Evolutionary conservation across 2,888 invertebrate genomes (phyloP).

Genomic region (Lycocerus yunnanus): DNA sequence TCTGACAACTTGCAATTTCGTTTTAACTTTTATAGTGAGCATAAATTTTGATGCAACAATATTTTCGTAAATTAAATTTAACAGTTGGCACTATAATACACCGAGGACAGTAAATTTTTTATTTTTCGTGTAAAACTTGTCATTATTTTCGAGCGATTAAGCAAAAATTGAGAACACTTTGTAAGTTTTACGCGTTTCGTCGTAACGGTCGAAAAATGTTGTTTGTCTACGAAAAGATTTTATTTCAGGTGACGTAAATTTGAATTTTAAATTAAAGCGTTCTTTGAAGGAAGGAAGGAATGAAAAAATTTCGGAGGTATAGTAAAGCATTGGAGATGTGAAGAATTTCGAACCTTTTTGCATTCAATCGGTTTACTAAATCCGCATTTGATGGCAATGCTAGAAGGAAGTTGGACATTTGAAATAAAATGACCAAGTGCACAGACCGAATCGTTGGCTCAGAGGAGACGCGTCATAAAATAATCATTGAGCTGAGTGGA

Average conservation of each 20-base stretch:
- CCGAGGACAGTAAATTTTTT: not conserved
- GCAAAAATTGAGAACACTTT: not conserved
- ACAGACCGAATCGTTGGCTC: conserved; percentile 15
- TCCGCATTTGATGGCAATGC: conserved; percentile 15
- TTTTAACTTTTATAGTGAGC: not conserved
- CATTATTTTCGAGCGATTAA: not conserved
- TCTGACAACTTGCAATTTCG: not conserved
- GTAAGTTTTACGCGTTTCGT: not conserved
- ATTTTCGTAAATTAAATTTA: not conserved
- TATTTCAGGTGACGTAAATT: not conserved
- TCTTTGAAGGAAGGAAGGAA: not conserved
- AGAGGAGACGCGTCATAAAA: conserved; percentile 28
- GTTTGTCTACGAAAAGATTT: not conserved
- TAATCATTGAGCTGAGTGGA: conserved; percentile 29
- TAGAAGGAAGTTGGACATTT: conserved; percentile 12
- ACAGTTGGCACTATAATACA: not conserved
- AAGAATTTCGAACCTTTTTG: conserved; percentile 16
- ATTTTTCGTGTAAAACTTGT: not conserved
- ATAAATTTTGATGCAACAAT: not conserved
- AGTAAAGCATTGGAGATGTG: conserved; percentile 7
- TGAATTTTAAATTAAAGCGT: not conserved
- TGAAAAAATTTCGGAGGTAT: not conserved
- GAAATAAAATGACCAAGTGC: conserved; percentile 25
- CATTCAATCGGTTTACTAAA: conserved; percentile 15
- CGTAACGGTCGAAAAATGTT: not conserved